Evolutionary conservation across 1,140 invertebrate genomes (phyloP).

Genomic region (Episyrphus balteatus): DNA sequence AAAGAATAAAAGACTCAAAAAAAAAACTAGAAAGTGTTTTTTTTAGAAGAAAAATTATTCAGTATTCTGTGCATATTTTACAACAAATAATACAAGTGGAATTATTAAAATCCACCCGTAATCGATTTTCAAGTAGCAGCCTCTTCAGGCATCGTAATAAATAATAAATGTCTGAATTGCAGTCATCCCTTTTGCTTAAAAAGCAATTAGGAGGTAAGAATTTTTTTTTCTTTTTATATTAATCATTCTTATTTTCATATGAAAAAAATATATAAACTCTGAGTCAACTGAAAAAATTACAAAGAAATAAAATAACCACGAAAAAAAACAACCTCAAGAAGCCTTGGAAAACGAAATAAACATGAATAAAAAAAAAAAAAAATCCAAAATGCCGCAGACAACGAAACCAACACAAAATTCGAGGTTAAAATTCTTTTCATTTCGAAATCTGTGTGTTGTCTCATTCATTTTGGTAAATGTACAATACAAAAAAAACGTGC

Average conservation of each 20-base stretch:
- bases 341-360: background rate
- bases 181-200: constrained; percentile 85
- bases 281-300: constrained; percentile 3
- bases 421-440: too few relatives aligned
- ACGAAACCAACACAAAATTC: too few relatives aligned
- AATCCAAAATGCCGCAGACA: too few relatives aligned
- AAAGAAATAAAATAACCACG: background rate
- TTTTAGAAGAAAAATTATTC: too few relatives aligned
- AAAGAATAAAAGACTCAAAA: too few relatives aligned
- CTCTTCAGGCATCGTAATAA: background rate
- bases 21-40: too few relatives aligned
- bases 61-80: background rate
- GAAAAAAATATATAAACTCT: background rate
- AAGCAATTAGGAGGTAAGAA: constrained; percentile 86
- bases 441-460: too few relatives aligned
- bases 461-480: too few relatives aligned
- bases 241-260: too few relatives aligned
- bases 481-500: too few relatives aligned
- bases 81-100: too few relatives aligned
- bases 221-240: constrained; percentile 9
- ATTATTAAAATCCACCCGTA: too few relatives aligned
- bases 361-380: background rate
- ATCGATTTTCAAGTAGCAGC: background rate
- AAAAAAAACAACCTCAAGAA: background rate
- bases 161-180: constrained; percentile 75